phyloP scores from a whole-genome alignment of 2,888 invertebrate genomes.

The Acrobeloides nanus region DNA sequence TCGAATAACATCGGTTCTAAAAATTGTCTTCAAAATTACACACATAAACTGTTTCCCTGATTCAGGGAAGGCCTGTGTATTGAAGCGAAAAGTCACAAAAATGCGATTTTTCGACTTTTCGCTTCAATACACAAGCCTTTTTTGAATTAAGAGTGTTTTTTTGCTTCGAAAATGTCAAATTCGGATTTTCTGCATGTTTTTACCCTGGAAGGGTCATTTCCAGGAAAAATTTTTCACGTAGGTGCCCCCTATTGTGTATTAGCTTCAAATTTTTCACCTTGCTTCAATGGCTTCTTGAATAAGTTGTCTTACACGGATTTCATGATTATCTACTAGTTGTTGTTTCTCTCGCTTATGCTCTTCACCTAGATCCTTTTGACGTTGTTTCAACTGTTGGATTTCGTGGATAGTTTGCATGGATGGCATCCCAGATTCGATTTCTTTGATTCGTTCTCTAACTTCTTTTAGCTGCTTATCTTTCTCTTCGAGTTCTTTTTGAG shows the following conservation, averaged over 20 bases:
- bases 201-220: too few relatives aligned
- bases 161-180: too few relatives aligned
- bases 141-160: too few relatives aligned
- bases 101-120: too few relatives aligned
- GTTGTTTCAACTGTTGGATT: constrained; percentile 18
- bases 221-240: too few relatives aligned
- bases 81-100: too few relatives aligned
- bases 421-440: constrained; percentile 32
- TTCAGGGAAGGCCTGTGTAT: too few relatives aligned
- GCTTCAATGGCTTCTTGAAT: constrained; percentile 46
- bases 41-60: not conserved
- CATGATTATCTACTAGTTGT: constrained; percentile 39
- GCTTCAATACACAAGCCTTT: too few relatives aligned
- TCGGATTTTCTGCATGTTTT: too few relatives aligned
- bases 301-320: constrained; percentile 44
- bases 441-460: constrained; percentile 45
- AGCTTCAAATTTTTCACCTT: constrained; percentile 2
- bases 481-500: constrained; percentile 34
- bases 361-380: constrained; percentile 21
- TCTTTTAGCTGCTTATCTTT: constrained; percentile 48
- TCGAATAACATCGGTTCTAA: constrained; percentile 35
- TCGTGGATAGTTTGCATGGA: constrained; percentile 17
- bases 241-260: too few relatives aligned
- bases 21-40: constrained; percentile 4
- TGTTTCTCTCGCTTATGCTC: constrained; percentile 32